phyloP scores from a whole-genome alignment of 2,888 invertebrate genomes.

The Urechis unicinctus region DNA sequence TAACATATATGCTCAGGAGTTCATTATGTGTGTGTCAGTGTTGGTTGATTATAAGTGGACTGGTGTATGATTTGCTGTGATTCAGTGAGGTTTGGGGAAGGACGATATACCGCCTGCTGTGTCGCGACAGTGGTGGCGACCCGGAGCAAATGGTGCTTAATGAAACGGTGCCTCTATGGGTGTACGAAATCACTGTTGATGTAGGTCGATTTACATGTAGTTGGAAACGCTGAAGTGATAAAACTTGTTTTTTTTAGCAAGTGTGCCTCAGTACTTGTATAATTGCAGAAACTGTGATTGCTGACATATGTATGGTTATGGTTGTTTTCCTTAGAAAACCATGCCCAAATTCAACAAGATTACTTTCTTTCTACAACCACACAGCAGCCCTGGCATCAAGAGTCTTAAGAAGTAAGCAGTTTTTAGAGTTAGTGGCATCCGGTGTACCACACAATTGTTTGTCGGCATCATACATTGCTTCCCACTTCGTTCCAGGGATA shows the following conservation, averaged over 20 bases:
- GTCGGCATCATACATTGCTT: not conserved
- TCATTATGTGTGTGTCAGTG: too few relatives aligned
- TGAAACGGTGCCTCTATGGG: constrained; percentile 94
- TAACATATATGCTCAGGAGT: too few relatives aligned
- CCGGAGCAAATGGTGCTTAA: constrained; percentile 85
- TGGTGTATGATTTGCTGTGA: constrained; percentile 11
- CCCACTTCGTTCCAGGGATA: constrained; percentile 62
- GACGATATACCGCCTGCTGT: constrained; percentile 80
- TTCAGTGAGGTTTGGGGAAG: constrained; percentile 79
- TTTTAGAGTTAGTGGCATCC: not conserved
- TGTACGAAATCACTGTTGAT: constrained; percentile 87
- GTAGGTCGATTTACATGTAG: constrained; percentile 54
- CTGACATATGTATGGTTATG: not conserved
- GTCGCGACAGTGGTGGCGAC: constrained; percentile 88
- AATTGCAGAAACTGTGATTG: too few relatives aligned
- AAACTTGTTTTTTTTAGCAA: too few relatives aligned
- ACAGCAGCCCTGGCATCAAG: constrained; percentile 67
- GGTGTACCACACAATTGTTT: not conserved
- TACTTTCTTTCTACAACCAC: constrained; percentile 93
- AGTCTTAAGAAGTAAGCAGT: constrained; percentile 67
- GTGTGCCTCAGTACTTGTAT: too few relatives aligned
- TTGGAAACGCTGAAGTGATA: too few relatives aligned
- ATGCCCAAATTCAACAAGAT: constrained; percentile 94
- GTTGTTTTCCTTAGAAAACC: constrained; percentile 58
- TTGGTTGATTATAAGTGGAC: too few relatives aligned